These are phyloP conservation scores for Trissoscelio sp. DNA, from an alignment of 2,888 invertebrate species.

Conservation along the genomic window DNA sequence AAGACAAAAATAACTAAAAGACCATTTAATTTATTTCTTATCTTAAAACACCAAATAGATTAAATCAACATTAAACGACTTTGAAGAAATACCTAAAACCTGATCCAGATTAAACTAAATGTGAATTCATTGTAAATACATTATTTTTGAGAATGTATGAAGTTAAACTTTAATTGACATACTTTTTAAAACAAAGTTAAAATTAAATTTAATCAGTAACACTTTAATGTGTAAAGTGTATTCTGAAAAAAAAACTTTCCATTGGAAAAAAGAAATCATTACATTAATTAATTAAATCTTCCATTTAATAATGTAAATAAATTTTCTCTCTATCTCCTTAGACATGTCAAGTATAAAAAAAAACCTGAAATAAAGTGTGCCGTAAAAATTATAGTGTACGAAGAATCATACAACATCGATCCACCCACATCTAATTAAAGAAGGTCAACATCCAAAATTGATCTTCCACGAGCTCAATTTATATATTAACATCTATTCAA, in stretches of 20 bases:
- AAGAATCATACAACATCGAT: conserved; percentile 8
- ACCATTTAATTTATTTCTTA: not conserved
- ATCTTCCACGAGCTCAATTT: conserved; percentile 3
- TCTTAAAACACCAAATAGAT: not conserved
- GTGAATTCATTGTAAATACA: not conserved
- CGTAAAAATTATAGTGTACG: not conserved
- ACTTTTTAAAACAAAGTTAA: no score
- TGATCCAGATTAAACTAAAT: not conserved
- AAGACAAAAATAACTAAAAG: not conserved
- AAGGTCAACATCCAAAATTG: conserved; percentile 35
- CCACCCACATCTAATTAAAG: conserved; percentile 24
- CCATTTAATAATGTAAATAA: no score
- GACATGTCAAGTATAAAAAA: no score
- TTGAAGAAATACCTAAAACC: no score
- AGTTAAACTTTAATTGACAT: no score
- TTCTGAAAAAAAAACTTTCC: no score
- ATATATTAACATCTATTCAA: conserved; percentile 2
- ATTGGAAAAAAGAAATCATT: no score
- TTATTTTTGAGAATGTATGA: not conserved
- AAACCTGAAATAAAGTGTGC: no score
- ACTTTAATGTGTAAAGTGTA: no score
- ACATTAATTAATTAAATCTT: no score
- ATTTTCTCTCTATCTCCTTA: no score
- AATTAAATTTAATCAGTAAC: no score
- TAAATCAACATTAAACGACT: not conserved